Evolutionary conservation across 2,113 vertebrate genomes (phyloP).

Genomic region (Enhydra lutris): DNA sequence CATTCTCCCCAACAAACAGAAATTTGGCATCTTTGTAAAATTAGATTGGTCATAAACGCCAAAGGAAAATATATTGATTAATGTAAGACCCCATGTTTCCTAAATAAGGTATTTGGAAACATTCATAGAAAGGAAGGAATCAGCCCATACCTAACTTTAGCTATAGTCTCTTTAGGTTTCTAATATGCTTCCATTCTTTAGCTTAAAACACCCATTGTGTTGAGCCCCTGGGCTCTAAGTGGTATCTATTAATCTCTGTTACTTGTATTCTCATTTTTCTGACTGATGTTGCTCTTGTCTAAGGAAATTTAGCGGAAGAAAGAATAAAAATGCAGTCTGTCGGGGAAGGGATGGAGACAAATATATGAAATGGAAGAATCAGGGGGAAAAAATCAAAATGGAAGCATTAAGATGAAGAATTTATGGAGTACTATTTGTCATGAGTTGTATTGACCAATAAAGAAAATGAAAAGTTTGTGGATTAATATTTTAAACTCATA

Average conservation of each 20-base stretch:
- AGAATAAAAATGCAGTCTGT: constrained; percentile 58
- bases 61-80: not conserved
- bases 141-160: not conserved
- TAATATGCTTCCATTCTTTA: not conserved
- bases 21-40: not conserved
- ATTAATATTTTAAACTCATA: constrained; percentile 65
- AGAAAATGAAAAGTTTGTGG: constrained; percentile 74
- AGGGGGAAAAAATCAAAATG: constrained; percentile 68
- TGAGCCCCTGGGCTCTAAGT: constrained; percentile 18
- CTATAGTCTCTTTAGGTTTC: not conserved
- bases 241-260: constrained; percentile 69
- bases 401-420: constrained; percentile 72
- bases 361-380: constrained; percentile 64
- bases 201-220: not conserved
- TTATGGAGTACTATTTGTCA: constrained; percentile 63
- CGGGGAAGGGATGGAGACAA: constrained; percentile 33
- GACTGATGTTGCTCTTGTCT: constrained; percentile 54
- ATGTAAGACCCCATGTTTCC: not conserved
- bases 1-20: not conserved
- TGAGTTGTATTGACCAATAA: constrained; percentile 58
- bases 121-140: not conserved
- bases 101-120: not conserved
- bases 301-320: constrained; percentile 67
- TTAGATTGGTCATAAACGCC: not conserved
- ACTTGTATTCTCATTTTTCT: constrained; percentile 50